These are phyloP conservation scores for Puffinus mauretanicus DNA, from an alignment of 2,113 vertebrate species.

Conservation along the genomic window DNA sequence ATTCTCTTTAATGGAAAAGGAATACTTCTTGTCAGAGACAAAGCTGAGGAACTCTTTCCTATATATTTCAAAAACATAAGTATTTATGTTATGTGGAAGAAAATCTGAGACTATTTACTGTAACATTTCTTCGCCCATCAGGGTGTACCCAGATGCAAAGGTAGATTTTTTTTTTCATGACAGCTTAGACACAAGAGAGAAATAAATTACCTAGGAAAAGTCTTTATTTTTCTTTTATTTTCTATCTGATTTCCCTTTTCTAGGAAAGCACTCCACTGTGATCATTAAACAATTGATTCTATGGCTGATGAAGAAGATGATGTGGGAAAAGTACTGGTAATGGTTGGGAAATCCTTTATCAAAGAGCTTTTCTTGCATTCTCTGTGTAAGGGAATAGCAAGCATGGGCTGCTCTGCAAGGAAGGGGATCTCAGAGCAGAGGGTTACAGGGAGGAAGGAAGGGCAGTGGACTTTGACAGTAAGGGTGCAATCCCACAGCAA, in stretches of 20 bases:
- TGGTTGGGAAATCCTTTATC: not conserved
- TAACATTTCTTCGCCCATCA: not conserved
- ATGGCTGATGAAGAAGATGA: not conserved
- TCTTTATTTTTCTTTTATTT: not conserved
- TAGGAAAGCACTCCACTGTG: not conserved
- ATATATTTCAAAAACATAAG: not conserved
- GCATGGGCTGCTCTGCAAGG: not conserved
- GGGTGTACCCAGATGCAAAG: not conserved
- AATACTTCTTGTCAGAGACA: not conserved
- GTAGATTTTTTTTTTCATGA: not conserved
- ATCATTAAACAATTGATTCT: not conserved
- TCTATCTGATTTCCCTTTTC: not conserved
- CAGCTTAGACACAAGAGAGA: not conserved
- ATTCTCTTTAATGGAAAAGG: not conserved
- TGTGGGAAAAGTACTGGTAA: not conserved
- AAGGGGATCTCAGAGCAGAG: not conserved
- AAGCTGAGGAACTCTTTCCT: not conserved
- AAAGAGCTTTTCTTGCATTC: not conserved
- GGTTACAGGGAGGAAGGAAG: not conserved
- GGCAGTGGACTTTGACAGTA: not conserved
- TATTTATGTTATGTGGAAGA: not conserved
- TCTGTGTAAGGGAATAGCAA: not conserved
- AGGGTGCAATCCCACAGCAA: not conserved
- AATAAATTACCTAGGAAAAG: not conserved
- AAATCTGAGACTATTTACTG: not conserved